A percentile compares a stretch with the other conserved stretches of the same genome.
Evolutionary conservation across 2,888 invertebrate genomes (phyloP).

Genomic region (Pasiphila rectangulata): DNA sequence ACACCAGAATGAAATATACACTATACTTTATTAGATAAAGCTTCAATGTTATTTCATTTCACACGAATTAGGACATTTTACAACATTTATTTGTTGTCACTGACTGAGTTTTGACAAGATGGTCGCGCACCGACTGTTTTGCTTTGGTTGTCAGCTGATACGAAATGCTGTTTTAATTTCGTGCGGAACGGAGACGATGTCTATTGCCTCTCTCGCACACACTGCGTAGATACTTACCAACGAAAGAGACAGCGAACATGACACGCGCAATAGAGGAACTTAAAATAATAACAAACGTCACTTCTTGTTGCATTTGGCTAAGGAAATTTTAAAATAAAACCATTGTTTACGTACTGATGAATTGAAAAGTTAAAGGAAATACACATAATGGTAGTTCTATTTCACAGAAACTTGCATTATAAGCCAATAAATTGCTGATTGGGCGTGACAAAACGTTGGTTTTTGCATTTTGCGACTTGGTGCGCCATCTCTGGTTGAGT

Average conservation of each 20-base stretch:
- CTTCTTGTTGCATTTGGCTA: slow-evolving; percentile 71
- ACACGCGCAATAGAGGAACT: slow-evolving; percentile 54
- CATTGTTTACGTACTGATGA: slow-evolving; percentile 54
- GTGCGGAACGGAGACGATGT: slow-evolving; percentile 44
- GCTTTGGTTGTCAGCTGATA: slow-evolving; percentile 83
- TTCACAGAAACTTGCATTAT: slow-evolving; percentile 64
- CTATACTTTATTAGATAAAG: slow-evolving; percentile 69
- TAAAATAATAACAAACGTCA: slow-evolving; percentile 65
- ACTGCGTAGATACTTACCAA: background rate
- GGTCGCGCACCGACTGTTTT: slow-evolving; percentile 82
- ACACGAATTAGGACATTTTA: slow-evolving; percentile 76
- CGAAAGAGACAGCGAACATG: slow-evolving; percentile 50
- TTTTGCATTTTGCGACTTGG: slow-evolving; percentile 34
- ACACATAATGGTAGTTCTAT: slow-evolving; percentile 58
- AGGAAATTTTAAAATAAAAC: slow-evolving; percentile 57
- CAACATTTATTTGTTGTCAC: slow-evolving; percentile 79
- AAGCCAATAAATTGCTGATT: slow-evolving; percentile 53
- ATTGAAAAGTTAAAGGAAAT: slow-evolving; percentile 58
- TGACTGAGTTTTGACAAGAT: slow-evolving; percentile 81
- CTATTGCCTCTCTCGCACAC: slow-evolving; percentile 43
- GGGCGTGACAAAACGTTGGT: slow-evolving; percentile 62
- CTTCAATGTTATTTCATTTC: slow-evolving; percentile 70
- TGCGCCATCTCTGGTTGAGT: slow-evolving; percentile 56
- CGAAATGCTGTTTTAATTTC: slow-evolving; percentile 64
- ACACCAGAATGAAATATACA: slow-evolving; percentile 67